A percentile compares a stretch with the other conserved stretches of the same genome.
Evolutionary conservation across 2,113 vertebrate species (phyloP).

Genomic region (Hystrix brachyura): DNA sequence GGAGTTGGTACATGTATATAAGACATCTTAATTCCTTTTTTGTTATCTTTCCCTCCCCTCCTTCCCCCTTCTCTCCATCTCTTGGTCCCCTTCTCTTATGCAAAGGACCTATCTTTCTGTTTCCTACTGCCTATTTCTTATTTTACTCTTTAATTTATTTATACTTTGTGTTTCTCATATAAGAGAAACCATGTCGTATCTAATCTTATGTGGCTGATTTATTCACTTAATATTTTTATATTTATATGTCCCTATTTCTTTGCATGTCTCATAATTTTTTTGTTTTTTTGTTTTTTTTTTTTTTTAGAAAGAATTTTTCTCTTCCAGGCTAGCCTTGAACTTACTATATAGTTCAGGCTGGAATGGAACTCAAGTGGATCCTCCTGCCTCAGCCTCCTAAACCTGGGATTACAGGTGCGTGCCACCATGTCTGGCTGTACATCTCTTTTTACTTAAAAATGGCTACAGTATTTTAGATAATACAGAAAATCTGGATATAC

Average conservation of each 20-base stretch:
- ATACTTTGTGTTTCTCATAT: no score
- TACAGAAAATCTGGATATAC: background rate
- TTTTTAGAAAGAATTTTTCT: background rate
- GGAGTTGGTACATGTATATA: no score
- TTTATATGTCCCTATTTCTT: background rate
- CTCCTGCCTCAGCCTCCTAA: background rate
- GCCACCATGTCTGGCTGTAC: background rate
- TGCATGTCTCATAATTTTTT: background rate
- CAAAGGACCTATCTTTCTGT: no score
- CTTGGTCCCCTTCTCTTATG: no score
- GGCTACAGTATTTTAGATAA: background rate
- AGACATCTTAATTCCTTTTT: no score
- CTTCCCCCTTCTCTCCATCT: no score
- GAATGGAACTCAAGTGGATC: background rate
- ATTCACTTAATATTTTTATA: no score
- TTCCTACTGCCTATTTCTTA: no score
- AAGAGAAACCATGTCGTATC: no score
- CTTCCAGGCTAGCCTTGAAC: background rate
- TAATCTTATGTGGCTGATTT: no score
- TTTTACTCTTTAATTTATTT: no score
- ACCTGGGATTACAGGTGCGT: background rate
- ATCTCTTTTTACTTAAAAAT: background rate
- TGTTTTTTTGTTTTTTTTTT: background rate
- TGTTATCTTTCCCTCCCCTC: no score
- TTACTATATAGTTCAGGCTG: background rate